A percentile compares a stretch with the other conserved stretches of the same genome.
Evolutionary conservation across 2,113 vertebrate species (phyloP).

Genomic region (Pteruthius melanotis): DNA sequence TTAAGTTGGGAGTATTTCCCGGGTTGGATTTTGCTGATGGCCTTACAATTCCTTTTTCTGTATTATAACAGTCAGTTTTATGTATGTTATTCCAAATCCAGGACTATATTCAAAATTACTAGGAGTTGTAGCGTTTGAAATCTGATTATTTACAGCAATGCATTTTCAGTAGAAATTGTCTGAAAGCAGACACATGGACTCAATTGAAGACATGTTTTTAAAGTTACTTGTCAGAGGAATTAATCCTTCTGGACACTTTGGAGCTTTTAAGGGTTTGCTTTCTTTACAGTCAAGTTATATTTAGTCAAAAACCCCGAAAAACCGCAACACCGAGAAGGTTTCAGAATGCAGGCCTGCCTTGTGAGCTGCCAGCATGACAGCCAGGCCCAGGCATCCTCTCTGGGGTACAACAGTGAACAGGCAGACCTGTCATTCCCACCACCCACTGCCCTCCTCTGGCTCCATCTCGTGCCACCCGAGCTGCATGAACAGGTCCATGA

Average conservation of each 20-base stretch:
- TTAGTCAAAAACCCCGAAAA: background rate
- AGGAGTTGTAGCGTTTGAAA: constrained; percentile 21
- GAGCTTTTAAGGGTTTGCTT: background rate
- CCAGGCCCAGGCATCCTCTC: background rate
- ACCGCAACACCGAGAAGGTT: fast-evolving
- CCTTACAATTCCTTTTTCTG: constrained; percentile 19
- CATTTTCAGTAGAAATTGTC: constrained; percentile 37
- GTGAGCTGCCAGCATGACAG: background rate
- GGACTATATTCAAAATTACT: constrained; percentile 30
- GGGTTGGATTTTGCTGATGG: constrained; percentile 48
- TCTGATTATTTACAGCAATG: constrained; percentile 54
- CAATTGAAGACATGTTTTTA: constrained; percentile 46
- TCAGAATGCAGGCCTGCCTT: background rate
- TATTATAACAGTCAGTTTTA: constrained; percentile 4
- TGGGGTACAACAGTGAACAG: background rate
- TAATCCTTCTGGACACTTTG: background rate
- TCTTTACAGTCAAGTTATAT: background rate
- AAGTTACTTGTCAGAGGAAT: constrained; percentile 44
- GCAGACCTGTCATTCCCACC: background rate
- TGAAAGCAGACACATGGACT: constrained; percentile 47
- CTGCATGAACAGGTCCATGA: background rate
- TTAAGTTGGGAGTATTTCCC: constrained; percentile 45
- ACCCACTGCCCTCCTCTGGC: background rate
- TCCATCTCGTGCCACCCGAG: background rate
- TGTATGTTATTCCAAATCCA: constrained; percentile 36